Conservation (phyloP, 2,113 vertebrate genomes). For the Ursus arctos region DNA sequence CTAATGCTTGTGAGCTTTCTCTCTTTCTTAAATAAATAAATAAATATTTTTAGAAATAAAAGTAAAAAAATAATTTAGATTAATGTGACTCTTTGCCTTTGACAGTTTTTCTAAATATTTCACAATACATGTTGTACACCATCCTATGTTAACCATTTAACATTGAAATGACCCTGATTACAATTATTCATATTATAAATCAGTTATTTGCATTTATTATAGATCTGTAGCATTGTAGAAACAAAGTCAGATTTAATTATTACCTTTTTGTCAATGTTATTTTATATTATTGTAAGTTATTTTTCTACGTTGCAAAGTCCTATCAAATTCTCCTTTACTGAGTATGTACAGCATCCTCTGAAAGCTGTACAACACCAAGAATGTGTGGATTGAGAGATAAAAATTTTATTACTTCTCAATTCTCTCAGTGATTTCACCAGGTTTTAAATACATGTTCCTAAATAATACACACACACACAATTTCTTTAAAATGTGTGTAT, state of each 20-base stretch:
- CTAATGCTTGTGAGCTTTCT: neutral
- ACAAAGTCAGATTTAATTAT: neutral
- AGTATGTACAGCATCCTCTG: neutral
- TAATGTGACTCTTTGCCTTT: neutral
- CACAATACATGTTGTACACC: neutral
- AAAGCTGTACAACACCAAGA: neutral
- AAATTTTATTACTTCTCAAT: neutral
- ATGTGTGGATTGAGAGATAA: neutral
- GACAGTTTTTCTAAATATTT: neutral
- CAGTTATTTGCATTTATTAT: neutral
- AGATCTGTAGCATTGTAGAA: neutral
- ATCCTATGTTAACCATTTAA: neutral
- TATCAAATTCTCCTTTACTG: neutral
- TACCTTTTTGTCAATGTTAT: neutral
- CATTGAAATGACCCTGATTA: neutral
- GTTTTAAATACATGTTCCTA: neutral
- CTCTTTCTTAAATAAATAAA: neutral
- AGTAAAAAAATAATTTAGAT: neutral
- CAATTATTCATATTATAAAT: neutral
- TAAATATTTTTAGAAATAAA: neutral
- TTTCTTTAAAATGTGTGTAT: slow-evolving; percentile 43
- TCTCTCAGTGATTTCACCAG: neutral
- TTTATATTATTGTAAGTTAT: neutral
- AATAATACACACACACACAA: neutral
- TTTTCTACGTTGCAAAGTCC: neutral